Percentiles rank a stretch among this genome's conserved stretches.
These are phyloP conservation scores for Oreochromis mossambicus DNA, from an alignment of 2,797 vertebrate genomes.

Conservation along the genomic window DNA sequence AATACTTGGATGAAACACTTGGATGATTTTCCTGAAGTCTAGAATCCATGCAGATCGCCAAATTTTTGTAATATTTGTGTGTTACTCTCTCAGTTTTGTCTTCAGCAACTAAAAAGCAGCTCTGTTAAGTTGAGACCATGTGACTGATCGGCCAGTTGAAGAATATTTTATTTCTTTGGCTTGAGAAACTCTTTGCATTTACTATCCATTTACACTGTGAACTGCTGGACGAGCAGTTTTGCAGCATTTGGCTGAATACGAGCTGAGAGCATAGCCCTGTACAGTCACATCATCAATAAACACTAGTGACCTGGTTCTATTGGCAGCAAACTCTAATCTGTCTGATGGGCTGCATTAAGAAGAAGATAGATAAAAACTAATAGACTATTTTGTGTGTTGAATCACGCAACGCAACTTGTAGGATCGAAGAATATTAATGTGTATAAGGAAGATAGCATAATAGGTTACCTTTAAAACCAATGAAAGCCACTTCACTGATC, in stretches of 20 bases:
- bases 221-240: neutral
- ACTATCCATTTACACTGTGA: neutral
- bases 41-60: neutral
- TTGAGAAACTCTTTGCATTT: neutral
- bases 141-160: neutral
- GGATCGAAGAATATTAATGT: neutral
- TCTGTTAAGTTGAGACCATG: neutral
- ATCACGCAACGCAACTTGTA: neutral
- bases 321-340: neutral
- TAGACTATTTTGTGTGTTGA: neutral
- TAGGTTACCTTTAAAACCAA: neutral
- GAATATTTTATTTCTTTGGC: neutral
- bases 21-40: neutral
- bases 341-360: neutral
- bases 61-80: neutral
- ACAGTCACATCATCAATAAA: neutral
- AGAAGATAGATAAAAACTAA: neutral
- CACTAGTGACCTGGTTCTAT: neutral
- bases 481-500: neutral
- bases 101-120: neutral
- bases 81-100: neutral
- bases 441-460: neutral
- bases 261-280: neutral
- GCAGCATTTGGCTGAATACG: neutral
- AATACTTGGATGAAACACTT: neutral